Evolutionary conservation across 2,888 invertebrate species (phyloP).

Genomic region (Zele albiditarsus): DNA sequence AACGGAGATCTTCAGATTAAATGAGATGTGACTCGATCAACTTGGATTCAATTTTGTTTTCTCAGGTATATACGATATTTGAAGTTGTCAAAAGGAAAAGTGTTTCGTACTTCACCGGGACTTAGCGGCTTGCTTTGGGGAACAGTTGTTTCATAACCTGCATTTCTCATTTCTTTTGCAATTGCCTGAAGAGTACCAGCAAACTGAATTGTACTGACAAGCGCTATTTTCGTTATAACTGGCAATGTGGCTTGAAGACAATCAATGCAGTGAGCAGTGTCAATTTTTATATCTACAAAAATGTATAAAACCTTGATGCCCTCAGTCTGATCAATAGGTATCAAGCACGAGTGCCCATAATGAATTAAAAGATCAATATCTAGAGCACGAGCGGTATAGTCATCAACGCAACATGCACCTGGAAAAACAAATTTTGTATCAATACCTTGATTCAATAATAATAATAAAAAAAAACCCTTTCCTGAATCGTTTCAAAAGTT

Average conservation of each 20-base stretch:
- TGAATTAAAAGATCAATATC: slow-evolving; percentile 94
- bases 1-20: no score
- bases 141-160: slow-evolving; percentile 82
- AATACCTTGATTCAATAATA: slow-evolving; percentile 39
- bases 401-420: slow-evolving; percentile 98
- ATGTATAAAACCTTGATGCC: slow-evolving; percentile 95
- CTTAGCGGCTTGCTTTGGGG: slow-evolving; percentile 97
- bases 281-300: slow-evolving; percentile 98
- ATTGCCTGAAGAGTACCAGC: slow-evolving; percentile 92
- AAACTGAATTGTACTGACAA: slow-evolving; percentile 99
- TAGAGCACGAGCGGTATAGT: slow-evolving; percentile 92
- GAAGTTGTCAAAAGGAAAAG: background rate
- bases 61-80: background rate
- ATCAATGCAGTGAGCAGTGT: slow-evolving; percentile 92
- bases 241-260: slow-evolving; percentile 86
- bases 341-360: slow-evolving; percentile 98
- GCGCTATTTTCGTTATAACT: slow-evolving; percentile 80
- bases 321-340: slow-evolving; percentile 88
- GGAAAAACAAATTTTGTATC: slow-evolving; percentile 3
- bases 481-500: no score
- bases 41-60: no score
- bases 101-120: slow-evolving; percentile 83
- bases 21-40: no score
- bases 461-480: slow-evolving; percentile 10
- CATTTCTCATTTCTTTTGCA: slow-evolving; percentile 79